Evolutionary conservation across 2,797 vertebrate species (phyloP).

Genomic region (Melanotaenia nigrans): DNA sequence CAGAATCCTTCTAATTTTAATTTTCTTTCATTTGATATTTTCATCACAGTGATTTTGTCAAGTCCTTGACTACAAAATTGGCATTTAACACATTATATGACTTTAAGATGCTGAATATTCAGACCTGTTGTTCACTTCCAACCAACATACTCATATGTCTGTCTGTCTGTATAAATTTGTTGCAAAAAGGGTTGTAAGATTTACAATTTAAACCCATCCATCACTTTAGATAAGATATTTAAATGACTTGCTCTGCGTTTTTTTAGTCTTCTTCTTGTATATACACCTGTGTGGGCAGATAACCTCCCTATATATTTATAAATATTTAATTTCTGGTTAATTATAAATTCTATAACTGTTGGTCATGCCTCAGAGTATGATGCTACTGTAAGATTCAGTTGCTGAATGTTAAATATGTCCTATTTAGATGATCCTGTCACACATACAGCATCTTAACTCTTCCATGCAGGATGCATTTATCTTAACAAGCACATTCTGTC

Average conservation of each 20-base stretch:
- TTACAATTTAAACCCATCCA: no score
- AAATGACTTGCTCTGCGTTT: neutral
- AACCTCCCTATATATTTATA: no score
- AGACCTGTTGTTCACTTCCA: neutral
- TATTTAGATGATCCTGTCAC: neutral
- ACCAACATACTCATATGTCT: neutral
- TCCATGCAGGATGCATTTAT: constrained; percentile 1
- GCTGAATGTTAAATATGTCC: neutral
- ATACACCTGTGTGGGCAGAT: no score
- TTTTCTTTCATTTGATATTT: neutral
- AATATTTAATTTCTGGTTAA: no score
- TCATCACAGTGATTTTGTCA: neutral
- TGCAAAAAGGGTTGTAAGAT: neutral
- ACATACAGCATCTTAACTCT: neutral
- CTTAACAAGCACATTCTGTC: constrained; percentile 20
- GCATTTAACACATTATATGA: neutral
- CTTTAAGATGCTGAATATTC: neutral
- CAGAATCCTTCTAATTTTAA: no score
- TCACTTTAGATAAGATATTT: neutral
- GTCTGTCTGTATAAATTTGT: neutral
- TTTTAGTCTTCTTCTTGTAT: neutral
- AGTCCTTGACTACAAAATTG: neutral
- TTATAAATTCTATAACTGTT: neutral
- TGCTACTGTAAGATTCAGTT: neutral
- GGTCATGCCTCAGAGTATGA: neutral